Percentiles rank a stretch among this genome's conserved stretches.
These are phyloP conservation scores for Ecliptopera silaceata DNA, from an alignment of 2,888 invertebrate species.

Conservation along the genomic window DNA sequence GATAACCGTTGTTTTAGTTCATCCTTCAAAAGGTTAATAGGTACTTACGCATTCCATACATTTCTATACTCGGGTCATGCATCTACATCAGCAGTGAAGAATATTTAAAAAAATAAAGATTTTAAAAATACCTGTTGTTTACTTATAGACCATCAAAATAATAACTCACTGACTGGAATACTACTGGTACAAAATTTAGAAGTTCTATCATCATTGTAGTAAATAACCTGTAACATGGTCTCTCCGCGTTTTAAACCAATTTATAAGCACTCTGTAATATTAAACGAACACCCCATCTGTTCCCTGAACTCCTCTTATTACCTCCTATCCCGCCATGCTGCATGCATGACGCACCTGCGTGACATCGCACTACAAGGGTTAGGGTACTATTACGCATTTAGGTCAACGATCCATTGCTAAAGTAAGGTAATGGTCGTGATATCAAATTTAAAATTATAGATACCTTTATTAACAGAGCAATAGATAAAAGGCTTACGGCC, in stretches of 20 bases:
- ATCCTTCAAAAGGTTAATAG: conserved; percentile 43
- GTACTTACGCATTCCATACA: conserved; percentile 68
- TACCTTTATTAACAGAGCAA: no score
- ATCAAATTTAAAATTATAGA: background rate
- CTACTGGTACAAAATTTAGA: background rate
- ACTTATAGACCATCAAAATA: no score
- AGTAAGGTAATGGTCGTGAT: background rate
- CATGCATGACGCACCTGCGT: conserved; percentile 4
- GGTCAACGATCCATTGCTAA: conserved; percentile 1
- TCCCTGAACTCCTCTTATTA: background rate
- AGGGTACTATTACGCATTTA: background rate
- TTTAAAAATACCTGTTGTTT: conserved; percentile 11
- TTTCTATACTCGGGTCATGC: conserved; percentile 52
- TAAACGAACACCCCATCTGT: conserved; percentile 16
- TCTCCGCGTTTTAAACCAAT: no score
- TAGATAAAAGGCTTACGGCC: no score
- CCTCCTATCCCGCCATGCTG: background rate
- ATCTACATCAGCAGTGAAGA: conserved; percentile 55
- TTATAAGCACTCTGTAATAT: background rate
- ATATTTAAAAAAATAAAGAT: conserved; percentile 51
- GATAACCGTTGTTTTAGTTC: conserved; percentile 38
- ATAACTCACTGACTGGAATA: no score
- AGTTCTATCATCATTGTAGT: no score
- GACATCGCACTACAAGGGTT: background rate
- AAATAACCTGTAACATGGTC: no score